Evolutionary conservation across 2,888 invertebrate species (phyloP).

Genomic region (Temnothorax ravouxi): DNA sequence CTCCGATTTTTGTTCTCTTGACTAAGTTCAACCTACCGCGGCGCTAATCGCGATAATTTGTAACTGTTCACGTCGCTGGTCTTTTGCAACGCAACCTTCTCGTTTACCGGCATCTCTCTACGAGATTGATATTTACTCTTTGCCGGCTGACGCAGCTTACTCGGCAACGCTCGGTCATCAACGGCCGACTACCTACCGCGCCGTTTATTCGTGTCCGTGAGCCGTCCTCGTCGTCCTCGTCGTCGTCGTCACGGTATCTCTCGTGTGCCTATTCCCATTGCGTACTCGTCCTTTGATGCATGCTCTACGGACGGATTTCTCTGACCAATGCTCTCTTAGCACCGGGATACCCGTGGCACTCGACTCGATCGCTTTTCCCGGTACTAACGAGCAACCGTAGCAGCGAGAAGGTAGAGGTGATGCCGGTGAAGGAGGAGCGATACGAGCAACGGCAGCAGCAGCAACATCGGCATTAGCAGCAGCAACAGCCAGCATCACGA

Average conservation of each 20-base stretch:
- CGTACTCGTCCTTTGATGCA: slow-evolving; percentile 45
- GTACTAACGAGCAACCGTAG: slow-evolving; percentile 69
- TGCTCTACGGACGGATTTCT: slow-evolving; percentile 67
- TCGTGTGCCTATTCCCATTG: slow-evolving; percentile 46
- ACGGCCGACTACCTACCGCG: slow-evolving; percentile 49
- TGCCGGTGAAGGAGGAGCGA: slow-evolving; percentile 59
- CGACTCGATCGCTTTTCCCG: slow-evolving; percentile 59
- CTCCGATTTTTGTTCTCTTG: slow-evolving; percentile 13
- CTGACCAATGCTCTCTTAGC: slow-evolving; percentile 64
- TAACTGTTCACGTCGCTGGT: slow-evolving; percentile 47
- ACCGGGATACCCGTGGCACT: slow-evolving; percentile 34
- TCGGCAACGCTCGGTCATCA: slow-evolving; percentile 42
- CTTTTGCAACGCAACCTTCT: slow-evolving; percentile 30
- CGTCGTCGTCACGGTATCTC: slow-evolving; percentile 15
- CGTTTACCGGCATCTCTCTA: slow-evolving; percentile 35
- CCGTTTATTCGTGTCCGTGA: slow-evolving; percentile 35
- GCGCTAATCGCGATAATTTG: slow-evolving; percentile 54
- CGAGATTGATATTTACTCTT: slow-evolving; percentile 51
- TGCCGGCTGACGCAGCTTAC: slow-evolving; percentile 19
- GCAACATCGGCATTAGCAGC: slow-evolving; percentile 24
- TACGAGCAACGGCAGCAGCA: slow-evolving; percentile 37
- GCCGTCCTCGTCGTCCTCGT: not conserved
- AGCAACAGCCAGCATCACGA: slow-evolving; percentile 72
- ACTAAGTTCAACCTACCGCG: slow-evolving; percentile 39
- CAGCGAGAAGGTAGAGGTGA: slow-evolving; percentile 14